Evolutionary conservation across 2,888 invertebrate species (phyloP).

Genomic region (Limenitis camilla): DNA sequence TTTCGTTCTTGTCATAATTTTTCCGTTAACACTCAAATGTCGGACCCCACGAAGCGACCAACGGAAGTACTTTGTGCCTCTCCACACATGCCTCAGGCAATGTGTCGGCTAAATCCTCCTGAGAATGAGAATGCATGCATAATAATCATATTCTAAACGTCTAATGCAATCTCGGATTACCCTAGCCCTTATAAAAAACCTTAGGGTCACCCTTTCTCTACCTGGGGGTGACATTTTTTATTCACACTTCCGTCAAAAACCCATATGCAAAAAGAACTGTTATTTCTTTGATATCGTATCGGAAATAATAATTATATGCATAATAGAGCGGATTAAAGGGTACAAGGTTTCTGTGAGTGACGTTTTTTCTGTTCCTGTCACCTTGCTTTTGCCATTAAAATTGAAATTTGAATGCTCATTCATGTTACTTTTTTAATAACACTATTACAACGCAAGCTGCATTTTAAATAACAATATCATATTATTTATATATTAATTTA

Average conservation of each 20-base stretch:
- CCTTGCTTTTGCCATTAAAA: slow-evolving; percentile 53
- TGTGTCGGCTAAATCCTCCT: slow-evolving; percentile 59
- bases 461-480: slow-evolving; percentile 4
- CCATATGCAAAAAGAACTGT: slow-evolving; percentile 71
- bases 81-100: slow-evolving; percentile 56
- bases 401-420: slow-evolving; percentile 26
- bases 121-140: slow-evolving; percentile 73
- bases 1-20: slow-evolving; percentile 15
- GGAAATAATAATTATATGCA: slow-evolving; percentile 76
- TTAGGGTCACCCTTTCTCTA: slow-evolving; percentile 61
- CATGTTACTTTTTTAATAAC: slow-evolving; percentile 45
- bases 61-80: slow-evolving; percentile 47
- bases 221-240: slow-evolving; percentile 71
- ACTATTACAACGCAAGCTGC: slow-evolving; percentile 60
- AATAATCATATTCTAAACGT: slow-evolving; percentile 59
- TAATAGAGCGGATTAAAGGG: slow-evolving; percentile 70
- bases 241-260: slow-evolving; percentile 69
- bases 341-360: slow-evolving; percentile 53
- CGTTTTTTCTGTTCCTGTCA: slow-evolving; percentile 62
- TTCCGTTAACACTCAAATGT: slow-evolving; percentile 46
- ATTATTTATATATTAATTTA: neutral
- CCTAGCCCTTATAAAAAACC: slow-evolving; percentile 48
- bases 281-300: slow-evolving; percentile 69
- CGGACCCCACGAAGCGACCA: slow-evolving; percentile 38
- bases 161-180: slow-evolving; percentile 61